Conservation (phyloP, 2,797 vertebrate species). For the Microctenopoma lineatum region DNA sequence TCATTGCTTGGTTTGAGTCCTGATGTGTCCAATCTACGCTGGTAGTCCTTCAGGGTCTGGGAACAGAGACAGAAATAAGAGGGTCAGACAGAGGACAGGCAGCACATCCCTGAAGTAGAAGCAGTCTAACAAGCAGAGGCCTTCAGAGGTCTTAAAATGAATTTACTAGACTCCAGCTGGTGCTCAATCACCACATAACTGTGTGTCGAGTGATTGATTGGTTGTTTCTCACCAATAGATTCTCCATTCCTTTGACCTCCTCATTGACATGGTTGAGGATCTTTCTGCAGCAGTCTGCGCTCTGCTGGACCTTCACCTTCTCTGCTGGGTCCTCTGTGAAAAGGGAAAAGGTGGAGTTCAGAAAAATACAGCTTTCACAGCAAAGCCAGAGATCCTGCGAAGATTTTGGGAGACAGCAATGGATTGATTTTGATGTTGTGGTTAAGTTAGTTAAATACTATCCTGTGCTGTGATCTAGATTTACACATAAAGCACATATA, state of each 20-base stretch:
- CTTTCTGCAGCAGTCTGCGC: constrained; percentile 90
- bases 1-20: constrained; percentile 89
- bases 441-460: constrained; percentile 8
- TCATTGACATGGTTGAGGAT: constrained; percentile 95
- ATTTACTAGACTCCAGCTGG: constrained; percentile 45
- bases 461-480: neutral
- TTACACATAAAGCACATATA: no score
- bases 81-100: constrained; percentile 37
- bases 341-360: constrained; percentile 32
- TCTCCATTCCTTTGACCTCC: constrained; percentile 91
- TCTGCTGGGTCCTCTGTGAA: constrained; percentile 82
- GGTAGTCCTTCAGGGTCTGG: constrained; percentile 91
- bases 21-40: constrained; percentile 90
- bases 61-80: constrained; percentile 28
- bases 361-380: constrained; percentile 50
- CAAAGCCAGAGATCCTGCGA: constrained; percentile 41
- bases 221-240: constrained; percentile 87
- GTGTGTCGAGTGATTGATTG: constrained; percentile 30
- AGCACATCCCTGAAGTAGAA: constrained; percentile 23
- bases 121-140: constrained; percentile 41
- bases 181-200: constrained; percentile 44
- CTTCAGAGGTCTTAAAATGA: constrained; percentile 50
- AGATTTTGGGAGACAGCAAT: neutral
- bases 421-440: constrained; percentile 24
- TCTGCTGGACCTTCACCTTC: constrained; percentile 83